Conservation (phyloP, 2,797 vertebrate genomes). For the Siniperca undulata region DNA sequence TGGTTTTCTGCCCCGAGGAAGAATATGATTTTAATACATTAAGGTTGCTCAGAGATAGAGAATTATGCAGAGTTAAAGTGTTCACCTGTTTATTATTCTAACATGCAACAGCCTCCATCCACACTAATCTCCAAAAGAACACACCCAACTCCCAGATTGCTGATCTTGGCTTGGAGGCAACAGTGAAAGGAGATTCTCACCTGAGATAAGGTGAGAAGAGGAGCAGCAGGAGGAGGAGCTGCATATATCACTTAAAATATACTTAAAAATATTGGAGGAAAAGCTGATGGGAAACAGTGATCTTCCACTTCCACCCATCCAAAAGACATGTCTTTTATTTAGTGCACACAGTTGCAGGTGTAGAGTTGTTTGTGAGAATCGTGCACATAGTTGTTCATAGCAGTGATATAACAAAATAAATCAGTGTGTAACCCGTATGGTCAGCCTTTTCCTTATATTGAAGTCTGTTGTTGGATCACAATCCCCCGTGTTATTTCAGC, state of each 20-base stretch:
- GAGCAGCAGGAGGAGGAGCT: conserved; percentile 46
- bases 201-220: conserved; percentile 81
- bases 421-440: conserved; percentile 6
- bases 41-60: conserved; percentile 77
- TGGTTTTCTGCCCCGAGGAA: conserved; percentile 77
- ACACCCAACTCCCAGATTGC: conserved; percentile 83
- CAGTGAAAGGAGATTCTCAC: conserved; percentile 81
- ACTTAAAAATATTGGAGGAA: conserved; percentile 44
- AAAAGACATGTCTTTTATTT: conserved; percentile 21
- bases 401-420: conserved; percentile 27
- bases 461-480: conserved; percentile 40
- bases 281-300: conserved; percentile 31
- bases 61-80: conserved; percentile 85
- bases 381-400: conserved; percentile 4
- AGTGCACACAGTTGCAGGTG: conserved; percentile 14
- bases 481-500: conserved; percentile 40
- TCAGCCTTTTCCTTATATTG: conserved; percentile 20
- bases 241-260: conserved; percentile 68
- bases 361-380: conserved; percentile 14
- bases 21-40: conserved; percentile 86
- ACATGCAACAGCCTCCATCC: conserved; percentile 82
- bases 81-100: conserved; percentile 86
- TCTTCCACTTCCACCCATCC: conserved; percentile 25
- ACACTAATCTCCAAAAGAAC: conserved; percentile 85
- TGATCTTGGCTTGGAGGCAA: conserved; percentile 80